Evolutionary conservation across 2,888 invertebrate genomes (phyloP), one percentile per base, ranked within the genome.

Genomic region (Mythimna impura): DNA sequence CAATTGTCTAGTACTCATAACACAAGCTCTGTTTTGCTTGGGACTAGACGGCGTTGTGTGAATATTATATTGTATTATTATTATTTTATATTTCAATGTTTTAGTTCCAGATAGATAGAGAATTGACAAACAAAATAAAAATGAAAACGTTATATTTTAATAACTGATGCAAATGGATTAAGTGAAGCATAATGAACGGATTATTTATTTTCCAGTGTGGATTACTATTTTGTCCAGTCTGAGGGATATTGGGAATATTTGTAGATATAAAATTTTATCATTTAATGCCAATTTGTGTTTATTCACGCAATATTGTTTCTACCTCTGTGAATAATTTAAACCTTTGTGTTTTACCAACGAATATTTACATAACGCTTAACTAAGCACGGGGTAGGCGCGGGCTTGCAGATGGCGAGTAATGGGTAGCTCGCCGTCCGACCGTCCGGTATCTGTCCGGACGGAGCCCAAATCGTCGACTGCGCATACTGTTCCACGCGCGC

Each of bases 61-160:
- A 25, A 25, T 25, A 25, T 25, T 25, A 25, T 25, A 25, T 25
- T 25, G 25, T 25, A 25, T 25, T 25, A 25, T 25, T 25, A 25
- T 25, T 25, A 25, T 25, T 1, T 25, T 25, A n/a, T 52, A 8
- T 20, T 7, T 25, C 25, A 25, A n/a, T 52, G 12, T 43, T 7
- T 30, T 20, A 34, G 34, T 60, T 60, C 17, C 12, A 22, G 17
- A 7, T 17, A n/a, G 17, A 30, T 57, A 63, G 7, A 71, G n/a
- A 34, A 34, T 55, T 22, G 22, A 40, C 7, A 22, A 25, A 25
- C 12, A n/a, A 57, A 30, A 52, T 43, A 17, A 58, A 73, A 76
- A 58, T 34, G 7, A 52, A 72, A 60, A 25, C n/a, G 47, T 73
- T 62, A 2, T 36, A 47, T 62, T 73, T 61, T 34, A 34, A 47